Conservation (phyloP, 35 echinoderm and acorn worm genomes). For the Holothuria glaberrima region DNA sequence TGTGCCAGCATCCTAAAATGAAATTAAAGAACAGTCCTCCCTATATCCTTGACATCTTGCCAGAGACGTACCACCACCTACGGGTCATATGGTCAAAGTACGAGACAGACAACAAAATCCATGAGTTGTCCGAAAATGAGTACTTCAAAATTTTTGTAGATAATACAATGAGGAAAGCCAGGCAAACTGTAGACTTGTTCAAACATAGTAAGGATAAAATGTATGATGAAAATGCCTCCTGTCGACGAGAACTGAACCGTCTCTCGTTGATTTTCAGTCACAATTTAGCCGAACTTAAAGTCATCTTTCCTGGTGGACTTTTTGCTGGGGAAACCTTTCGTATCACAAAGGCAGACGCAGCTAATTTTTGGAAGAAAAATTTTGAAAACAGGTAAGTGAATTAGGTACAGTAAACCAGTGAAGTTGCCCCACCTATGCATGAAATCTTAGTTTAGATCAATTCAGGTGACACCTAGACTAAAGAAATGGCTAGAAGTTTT, state of each 20-base stretch:
- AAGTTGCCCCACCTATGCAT: too few relatives aligned
- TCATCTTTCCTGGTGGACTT: slow-evolving; percentile 88
- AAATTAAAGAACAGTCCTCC: slow-evolving; percentile 99
- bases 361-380: slow-evolving; percentile 96
- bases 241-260: slow-evolving; percentile 83
- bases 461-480: too few relatives aligned
- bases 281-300: slow-evolving; percentile 95
- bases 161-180: slow-evolving; percentile 95
- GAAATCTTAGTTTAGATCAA: too few relatives aligned
- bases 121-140: slow-evolving; percentile 89
- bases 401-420: too few relatives aligned
- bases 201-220: slow-evolving; percentile 97
- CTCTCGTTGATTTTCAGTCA: slow-evolving; percentile 98
- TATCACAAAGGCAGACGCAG: slow-evolving; percentile 94
- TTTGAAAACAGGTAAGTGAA: slow-evolving; percentile 91
- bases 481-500: too few relatives aligned
- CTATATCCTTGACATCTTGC: slow-evolving; percentile 97
- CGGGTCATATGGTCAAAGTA: slow-evolving; percentile 93
- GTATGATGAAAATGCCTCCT: slow-evolving; percentile 84
- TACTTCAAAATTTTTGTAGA: slow-evolving; percentile 99
- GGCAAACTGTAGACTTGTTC: slow-evolving; percentile 95
- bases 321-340: slow-evolving; percentile 88
- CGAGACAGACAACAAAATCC: slow-evolving; percentile 79
- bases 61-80: slow-evolving; percentile 97
- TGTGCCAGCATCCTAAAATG: slow-evolving; percentile 95